Conservation (phyloP, 2,113 vertebrate species). For the Gambusia affinis region DNA sequence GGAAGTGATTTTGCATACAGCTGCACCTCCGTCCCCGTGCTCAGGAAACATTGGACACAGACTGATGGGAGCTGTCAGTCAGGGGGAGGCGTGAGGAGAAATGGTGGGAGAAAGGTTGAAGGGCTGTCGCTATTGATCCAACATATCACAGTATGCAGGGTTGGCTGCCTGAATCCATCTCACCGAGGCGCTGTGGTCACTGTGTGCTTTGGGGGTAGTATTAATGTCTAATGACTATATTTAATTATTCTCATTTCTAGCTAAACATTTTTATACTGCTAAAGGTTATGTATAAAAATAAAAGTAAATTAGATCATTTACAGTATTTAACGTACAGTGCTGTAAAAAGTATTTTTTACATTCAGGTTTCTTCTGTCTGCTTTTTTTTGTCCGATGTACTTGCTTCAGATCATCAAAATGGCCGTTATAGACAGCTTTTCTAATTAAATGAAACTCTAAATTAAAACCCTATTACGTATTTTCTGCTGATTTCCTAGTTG, state of each 20-base stretch:
- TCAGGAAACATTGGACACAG: conserved; percentile 17
- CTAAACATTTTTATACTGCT: too few relatives aligned
- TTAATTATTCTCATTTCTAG: conserved; percentile 20
- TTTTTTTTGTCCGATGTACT: too few relatives aligned
- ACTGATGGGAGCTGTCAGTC: conserved; percentile 59
- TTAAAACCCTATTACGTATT: too few relatives aligned
- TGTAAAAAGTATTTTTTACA: too few relatives aligned
- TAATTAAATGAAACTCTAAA: background rate
- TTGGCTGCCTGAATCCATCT: conserved; percentile 25
- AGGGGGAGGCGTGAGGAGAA: conserved; percentile 36
- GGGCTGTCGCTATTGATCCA: conserved; percentile 43
- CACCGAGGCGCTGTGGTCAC: conserved; percentile 15
- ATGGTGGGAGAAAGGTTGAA: conserved; percentile 30
- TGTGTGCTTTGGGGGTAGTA: conserved; percentile 19
- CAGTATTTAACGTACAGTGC: too few relatives aligned
- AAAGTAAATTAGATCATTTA: too few relatives aligned
- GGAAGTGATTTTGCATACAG: background rate
- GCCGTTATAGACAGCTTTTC: background rate
- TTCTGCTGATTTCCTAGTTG: too few relatives aligned
- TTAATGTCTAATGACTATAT: conserved; percentile 13
- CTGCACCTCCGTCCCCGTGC: background rate
- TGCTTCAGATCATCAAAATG: too few relatives aligned
- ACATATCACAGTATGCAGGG: conserved; percentile 25
- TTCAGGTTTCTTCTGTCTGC: too few relatives aligned
- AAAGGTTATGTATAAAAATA: too few relatives aligned